Evolutionary conservation across 1,140 invertebrate species (phyloP), one percentile per base, ranked within the genome.

Genomic region (Drosophila burlai): DNA sequence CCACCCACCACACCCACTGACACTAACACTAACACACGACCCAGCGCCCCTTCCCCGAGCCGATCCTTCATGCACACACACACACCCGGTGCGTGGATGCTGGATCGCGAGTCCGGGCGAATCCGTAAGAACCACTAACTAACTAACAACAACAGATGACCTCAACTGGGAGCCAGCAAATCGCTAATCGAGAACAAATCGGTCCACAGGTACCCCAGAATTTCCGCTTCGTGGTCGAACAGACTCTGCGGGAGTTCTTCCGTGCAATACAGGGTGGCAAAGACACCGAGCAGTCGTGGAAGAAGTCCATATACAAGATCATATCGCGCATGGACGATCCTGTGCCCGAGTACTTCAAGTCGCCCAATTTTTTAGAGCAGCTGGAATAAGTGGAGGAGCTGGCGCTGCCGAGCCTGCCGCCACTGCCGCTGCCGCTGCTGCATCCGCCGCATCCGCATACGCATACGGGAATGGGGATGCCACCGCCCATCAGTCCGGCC

Each of bases 281-380:
- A 94, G 99, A 99, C 94, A 94, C 96, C 29, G 99, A 99, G 94
- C 99, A 99, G 92, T 99, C 98, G 74, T 99, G 99, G 99, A 99
- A 99, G 95, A 99, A 99, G 94, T 97, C 98, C 80, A 99, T 99
- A 94, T 99, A 99, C 95, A 99, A 99, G 94, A 97, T 99, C 82
- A 99, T 99, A 93, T 99, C 98, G 77, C 96, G 99, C 93, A 95
- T 99, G 94, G 99, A 99, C 94, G 99, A 99, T 93, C 96, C 97
- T 45, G 98, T 99, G 76, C 99, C 99, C 66, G 99, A 99, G 93
- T 99, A 99, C 95, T 99, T 99, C 96, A 99, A 99, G 94, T 98
- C 97, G 80, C 98, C 98, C 47, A 99, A 99, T 95, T 99, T 99
- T 95, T 96, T 99, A 93, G 98, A 99, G 94, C 98, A 99, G 94